These are phyloP conservation scores for Lagenorhynchus albirostris DNA, from an alignment of 2,113 vertebrate species.

Conservation along the genomic window DNA sequence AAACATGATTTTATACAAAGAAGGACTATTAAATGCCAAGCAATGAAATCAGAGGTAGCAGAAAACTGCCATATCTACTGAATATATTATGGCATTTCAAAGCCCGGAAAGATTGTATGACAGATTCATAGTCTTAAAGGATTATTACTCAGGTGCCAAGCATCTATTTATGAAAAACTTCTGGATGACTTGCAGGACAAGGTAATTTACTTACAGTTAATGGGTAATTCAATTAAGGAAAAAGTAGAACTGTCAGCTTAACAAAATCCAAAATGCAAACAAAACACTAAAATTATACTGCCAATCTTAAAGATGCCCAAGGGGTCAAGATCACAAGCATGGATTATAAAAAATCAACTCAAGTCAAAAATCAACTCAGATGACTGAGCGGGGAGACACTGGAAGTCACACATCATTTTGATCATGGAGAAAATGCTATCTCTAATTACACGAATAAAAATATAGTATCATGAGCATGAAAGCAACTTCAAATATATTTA, in stretches of 20 bases:
- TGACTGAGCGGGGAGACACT: not conserved
- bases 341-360: not conserved
- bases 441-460: not conserved
- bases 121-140: not conserved
- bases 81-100: not conserved
- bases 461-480: not conserved
- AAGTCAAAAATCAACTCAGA: not conserved
- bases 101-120: not conserved
- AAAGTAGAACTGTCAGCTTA: not conserved
- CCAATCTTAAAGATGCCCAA: not conserved
- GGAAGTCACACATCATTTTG: not conserved
- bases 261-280: not conserved
- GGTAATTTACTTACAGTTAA: not conserved
- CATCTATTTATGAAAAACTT: not conserved
- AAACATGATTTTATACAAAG: slow-evolving; percentile 26
- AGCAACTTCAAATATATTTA: not conserved
- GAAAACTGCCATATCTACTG: not conserved
- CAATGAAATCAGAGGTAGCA: slow-evolving; percentile 26
- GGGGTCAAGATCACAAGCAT: not conserved
- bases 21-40: slow-evolving; percentile 2
- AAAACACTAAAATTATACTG: not conserved
- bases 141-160: not conserved
- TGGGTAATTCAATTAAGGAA: not conserved
- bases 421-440: not conserved
- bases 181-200: slow-evolving; percentile 7